Evolutionary conservation across 2,113 vertebrate species (phyloP), one percentile per base, ranked within the genome.

Genomic region (Tichodroma muraria): DNA sequence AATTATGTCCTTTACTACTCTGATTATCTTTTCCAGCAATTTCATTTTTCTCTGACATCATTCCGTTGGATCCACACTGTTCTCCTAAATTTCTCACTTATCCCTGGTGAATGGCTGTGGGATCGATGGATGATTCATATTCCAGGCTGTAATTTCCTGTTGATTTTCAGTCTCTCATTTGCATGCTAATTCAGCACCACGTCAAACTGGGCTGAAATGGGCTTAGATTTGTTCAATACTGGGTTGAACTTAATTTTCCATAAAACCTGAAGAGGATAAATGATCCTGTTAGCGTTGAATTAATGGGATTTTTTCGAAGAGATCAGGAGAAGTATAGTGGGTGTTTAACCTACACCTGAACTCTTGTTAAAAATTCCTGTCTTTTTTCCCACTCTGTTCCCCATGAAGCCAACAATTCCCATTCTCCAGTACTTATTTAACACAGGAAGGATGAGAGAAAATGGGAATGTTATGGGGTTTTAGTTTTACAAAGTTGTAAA

Each of bases 181-280:
- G 45, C 75, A 42, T 95, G 90, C 85, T 95, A 85, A 35, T 90
- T 95, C 92, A 97, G 89, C 94, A 93, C 5, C 81, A 28, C 38
- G 50, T 76, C 47, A 81, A 83, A 70, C 20, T 24, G 63, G 33
- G 42, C 54, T 86, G 91, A 53, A 88, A 90, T 30, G 61, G 68
- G n/a, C 38, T 85, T 31, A 4, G 30, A 52, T 82, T 77, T 86
- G n/a, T 61, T 73, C 38, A 44, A 6, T 75, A 61, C 42, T 68
- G 56, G n/a, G 30, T 82, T 90, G 35, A 11, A 37, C 28, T 14
- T 77, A 16, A 18, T 73, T 92, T 83, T 79, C 69, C 27, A 11
- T 49, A 24, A 78, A 57, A 33, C 6, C 17, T 47, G 10, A 72
- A 83, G 13, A 56, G 45, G 16, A 38, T 16, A 84, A 93, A 89